Conservation (phyloP, 2,113 vertebrate genomes). For the Elaphurus davidianus region DNA sequence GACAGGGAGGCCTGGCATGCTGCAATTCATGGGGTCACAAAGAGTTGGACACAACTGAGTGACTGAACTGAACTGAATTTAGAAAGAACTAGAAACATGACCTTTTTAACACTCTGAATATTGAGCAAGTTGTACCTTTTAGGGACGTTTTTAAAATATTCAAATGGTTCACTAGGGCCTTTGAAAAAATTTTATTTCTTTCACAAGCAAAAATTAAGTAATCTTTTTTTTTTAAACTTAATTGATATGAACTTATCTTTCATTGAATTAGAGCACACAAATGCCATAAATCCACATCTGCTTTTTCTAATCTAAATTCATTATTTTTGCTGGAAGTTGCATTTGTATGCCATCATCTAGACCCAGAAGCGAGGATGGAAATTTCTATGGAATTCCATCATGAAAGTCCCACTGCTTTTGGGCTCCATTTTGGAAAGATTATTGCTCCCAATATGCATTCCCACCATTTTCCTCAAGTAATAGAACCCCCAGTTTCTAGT, state of each 20-base stretch:
- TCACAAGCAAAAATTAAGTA: background rate
- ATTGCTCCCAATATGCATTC: background rate
- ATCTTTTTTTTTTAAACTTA: background rate
- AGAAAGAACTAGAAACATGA: background rate
- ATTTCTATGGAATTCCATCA: background rate
- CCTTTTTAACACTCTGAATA: background rate
- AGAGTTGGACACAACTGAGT: too few species aligned
- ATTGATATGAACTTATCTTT: background rate
- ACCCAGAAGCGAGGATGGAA: background rate
- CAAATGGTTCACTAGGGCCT: background rate
- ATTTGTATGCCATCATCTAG: background rate
- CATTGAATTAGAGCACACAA: background rate
- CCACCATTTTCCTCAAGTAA: background rate
- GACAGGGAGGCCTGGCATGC: too few species aligned
- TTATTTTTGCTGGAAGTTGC: background rate
- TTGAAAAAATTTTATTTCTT: background rate
- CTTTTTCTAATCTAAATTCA: background rate
- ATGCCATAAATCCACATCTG: background rate
- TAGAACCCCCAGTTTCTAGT: background rate
- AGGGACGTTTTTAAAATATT: background rate
- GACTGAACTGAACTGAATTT: background rate
- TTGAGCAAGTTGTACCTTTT: background rate
- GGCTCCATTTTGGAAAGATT: background rate
- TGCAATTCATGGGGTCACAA: too few species aligned
- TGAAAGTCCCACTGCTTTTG: background rate